A percentile compares a stretch with the other conserved stretches of the same genome.
phyloP scores from a whole-genome alignment of 2,888 invertebrate genomes.

The Eustalomyia histrio region DNA sequence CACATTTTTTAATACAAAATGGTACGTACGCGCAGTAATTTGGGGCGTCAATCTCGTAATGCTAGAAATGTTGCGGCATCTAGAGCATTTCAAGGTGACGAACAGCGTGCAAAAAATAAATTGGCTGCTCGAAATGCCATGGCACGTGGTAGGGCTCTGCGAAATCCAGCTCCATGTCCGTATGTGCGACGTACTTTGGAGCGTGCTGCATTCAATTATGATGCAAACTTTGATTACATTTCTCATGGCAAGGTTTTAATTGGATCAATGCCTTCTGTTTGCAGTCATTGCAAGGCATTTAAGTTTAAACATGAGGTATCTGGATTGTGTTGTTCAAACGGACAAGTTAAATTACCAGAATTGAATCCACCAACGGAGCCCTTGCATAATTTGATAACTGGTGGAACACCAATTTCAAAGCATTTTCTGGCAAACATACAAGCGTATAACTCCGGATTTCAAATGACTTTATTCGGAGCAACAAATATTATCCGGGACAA shows the following conservation, averaged over 20 bases:
- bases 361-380: constrained; percentile 44
- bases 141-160: no score
- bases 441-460: no score
- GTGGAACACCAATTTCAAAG: not conserved
- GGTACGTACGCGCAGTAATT: constrained; percentile 49
- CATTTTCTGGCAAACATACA: no score
- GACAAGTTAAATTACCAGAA: constrained; percentile 34
- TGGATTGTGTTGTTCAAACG: constrained; percentile 43
- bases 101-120: constrained; percentile 26
- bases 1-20: constrained; percentile 27
- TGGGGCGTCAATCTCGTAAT: constrained; percentile 40
- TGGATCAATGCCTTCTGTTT: constrained; percentile 24
- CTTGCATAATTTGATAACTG: constrained; percentile 17
- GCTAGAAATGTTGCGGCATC: constrained; percentile 31
- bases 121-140: constrained; percentile 37
- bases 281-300: constrained; percentile 36
- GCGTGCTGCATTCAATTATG: constrained; percentile 3
- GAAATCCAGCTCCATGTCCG: constrained; percentile 34
- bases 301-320: constrained; percentile 18
- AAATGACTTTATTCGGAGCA: no score
- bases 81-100: constrained; percentile 35
- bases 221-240: constrained; percentile 22
- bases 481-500: no score
- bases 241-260: constrained; percentile 22
- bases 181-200: constrained; percentile 39